A percentile compares a stretch with the other conserved stretches of the same genome.
phyloP scores from a whole-genome alignment of 2,888 invertebrate species.

The Matsumyia berberina region DNA sequence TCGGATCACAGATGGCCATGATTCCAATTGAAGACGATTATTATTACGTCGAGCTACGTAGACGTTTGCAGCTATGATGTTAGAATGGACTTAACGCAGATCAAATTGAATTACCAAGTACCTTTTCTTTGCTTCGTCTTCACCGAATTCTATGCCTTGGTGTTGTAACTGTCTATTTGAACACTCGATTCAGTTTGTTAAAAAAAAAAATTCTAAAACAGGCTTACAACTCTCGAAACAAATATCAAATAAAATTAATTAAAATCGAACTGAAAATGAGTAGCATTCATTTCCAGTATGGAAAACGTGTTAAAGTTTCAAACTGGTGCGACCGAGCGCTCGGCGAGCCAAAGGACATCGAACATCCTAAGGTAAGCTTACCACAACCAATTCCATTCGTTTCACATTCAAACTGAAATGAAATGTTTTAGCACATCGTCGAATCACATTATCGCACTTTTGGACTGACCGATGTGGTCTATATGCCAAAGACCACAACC shows the following conservation, averaged over 20 bases:
- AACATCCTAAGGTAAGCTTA: slow-evolving; percentile 31
- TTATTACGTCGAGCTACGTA: no score
- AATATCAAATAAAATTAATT: not conserved
- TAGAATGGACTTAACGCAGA: no score
- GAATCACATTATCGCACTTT: slow-evolving; percentile 52
- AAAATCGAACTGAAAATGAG: not conserved
- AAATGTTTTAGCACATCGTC: not conserved
- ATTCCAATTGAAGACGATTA: no score
- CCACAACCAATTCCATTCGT: not conserved
- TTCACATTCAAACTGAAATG: not conserved
- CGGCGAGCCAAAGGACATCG: slow-evolving; percentile 32
- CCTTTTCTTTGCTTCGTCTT: no score
- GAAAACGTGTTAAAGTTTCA: slow-evolving; percentile 42
- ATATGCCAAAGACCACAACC: slow-evolving; percentile 44
- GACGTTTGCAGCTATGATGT: no score
- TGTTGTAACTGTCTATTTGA: no score
- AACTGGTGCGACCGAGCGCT: slow-evolving; percentile 48
- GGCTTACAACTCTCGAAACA: no score
- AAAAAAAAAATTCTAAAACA: no score
- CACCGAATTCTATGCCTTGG: no score
- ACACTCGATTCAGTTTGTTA: no score
- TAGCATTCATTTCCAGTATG: slow-evolving; percentile 14
- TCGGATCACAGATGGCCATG: no score
- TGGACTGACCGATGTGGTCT: slow-evolving; percentile 9
- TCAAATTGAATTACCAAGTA: no score